A percentile compares a stretch with the other conserved stretches of the same genome.
Evolutionary conservation across 2,888 invertebrate genomes (phyloP).

Genomic region (Suillia variegata): DNA sequence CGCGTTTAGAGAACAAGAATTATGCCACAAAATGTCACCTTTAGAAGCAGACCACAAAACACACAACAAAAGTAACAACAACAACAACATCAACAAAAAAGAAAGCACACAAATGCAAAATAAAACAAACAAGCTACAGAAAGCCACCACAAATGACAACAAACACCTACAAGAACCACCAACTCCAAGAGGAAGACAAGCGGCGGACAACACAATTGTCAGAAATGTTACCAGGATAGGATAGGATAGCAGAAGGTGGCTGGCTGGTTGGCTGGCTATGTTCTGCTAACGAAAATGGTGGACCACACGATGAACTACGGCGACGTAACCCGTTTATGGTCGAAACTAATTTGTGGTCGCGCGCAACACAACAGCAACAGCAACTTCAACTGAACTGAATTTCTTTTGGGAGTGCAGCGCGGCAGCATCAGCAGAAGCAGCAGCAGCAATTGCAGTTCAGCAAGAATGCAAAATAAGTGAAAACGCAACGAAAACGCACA

Average conservation of each 20-base stretch:
- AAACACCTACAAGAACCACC: no score
- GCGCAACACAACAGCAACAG: slow-evolving; percentile 10
- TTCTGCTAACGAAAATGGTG: no score
- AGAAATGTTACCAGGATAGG: background rate
- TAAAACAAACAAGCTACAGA: no score
- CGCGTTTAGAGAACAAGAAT: no score
- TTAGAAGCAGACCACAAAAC: slow-evolving; percentile 16
- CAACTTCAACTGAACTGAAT: background rate
- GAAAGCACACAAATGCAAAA: no score
- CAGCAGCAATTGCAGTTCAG: slow-evolving; percentile 18
- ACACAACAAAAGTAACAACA: slow-evolving; percentile 22
- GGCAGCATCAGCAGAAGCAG: slow-evolving; percentile 14
- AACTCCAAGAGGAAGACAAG: no score
- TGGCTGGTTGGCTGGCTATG: no score
- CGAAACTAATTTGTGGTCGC: slow-evolving; percentile 7
- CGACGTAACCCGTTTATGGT: slow-evolving; percentile 9
- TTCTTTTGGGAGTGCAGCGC: background rate
- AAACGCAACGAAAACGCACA: background rate
- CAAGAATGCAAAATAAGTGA: slow-evolving; percentile 18
- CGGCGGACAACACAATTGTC: slow-evolving; percentile 4
- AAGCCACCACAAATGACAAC: no score
- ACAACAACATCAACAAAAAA: slow-evolving; percentile 22
- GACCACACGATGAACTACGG: no score
- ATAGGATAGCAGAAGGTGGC: no score
- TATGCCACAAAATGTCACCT: no score